Percentiles rank a stretch among this genome's conserved stretches.
These are phyloP conservation scores for Alcis repandata DNA, from an alignment of 2,888 invertebrate genomes.

Conservation along the genomic window DNA sequence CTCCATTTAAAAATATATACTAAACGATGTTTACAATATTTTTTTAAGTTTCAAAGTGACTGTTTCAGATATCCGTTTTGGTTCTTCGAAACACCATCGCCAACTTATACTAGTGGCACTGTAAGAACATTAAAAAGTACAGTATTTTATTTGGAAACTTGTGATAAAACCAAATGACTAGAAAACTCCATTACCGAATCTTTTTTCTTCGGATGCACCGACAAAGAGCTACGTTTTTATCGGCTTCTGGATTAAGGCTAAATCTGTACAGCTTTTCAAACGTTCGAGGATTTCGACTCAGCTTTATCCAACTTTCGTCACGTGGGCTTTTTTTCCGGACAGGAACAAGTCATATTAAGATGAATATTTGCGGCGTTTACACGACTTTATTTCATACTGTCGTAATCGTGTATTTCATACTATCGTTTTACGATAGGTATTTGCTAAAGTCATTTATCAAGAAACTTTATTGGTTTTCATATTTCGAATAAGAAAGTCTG, in stretches of 20 bases:
- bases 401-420: background rate
- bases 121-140: background rate
- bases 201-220: constrained; percentile 31
- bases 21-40: no score
- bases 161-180: constrained; percentile 8
- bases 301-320: constrained; percentile 23
- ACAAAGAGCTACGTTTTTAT: constrained; percentile 26
- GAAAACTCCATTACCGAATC: constrained; percentile 32
- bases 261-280: constrained; percentile 30
- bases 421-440: no score
- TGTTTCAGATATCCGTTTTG: no score
- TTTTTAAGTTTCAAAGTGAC: no score
- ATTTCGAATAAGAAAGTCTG: background rate
- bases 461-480: background rate
- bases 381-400: background rate
- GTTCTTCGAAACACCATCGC: no score
- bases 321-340: constrained; percentile 7
- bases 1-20: no score
- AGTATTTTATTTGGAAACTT: background rate
- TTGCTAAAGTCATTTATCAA: background rate
- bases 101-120: no score
- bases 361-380: background rate
- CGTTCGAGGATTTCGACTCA: constrained; percentile 18
- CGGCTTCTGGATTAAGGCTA: constrained; percentile 21
- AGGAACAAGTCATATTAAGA: background rate